phyloP scores from a whole-genome alignment of 2,113 vertebrate species.

The Cercocebus atys region DNA sequence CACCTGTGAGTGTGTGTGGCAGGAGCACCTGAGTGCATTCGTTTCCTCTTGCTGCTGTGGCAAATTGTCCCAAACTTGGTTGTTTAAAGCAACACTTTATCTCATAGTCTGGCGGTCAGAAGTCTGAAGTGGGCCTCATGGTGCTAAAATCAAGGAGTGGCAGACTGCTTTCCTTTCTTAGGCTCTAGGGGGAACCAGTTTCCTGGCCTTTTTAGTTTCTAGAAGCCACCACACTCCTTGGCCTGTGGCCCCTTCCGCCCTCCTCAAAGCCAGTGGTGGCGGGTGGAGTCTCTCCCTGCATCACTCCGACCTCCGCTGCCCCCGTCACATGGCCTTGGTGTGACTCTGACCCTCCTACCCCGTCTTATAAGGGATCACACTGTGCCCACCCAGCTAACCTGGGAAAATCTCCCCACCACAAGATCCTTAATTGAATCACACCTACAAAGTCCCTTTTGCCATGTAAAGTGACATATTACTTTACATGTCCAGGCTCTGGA shows the following conservation, averaged over 20 bases:
- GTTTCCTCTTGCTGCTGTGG: neutral
- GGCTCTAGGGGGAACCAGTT: neutral
- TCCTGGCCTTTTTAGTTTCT: too few relatives aligned
- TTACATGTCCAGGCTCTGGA: too few relatives aligned
- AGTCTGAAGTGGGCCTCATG: neutral
- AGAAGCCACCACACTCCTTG: too few relatives aligned
- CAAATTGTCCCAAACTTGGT: neutral
- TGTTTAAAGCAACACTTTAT: neutral
- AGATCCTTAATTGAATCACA: neutral
- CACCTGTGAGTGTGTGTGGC: neutral
- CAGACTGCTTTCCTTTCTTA: neutral
- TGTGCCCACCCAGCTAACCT: fast-evolving
- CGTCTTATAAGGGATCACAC: fast-evolving
- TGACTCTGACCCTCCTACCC: neutral
- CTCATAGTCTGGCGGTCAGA: neutral
- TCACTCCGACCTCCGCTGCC: fast-evolving
- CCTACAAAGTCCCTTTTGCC: too few relatives aligned
- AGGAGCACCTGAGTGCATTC: fast-evolving
- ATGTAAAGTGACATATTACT: too few relatives aligned
- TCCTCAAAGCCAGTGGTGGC: neutral
- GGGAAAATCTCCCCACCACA: fast-evolving
- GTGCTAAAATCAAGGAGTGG: neutral
- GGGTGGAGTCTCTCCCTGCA: neutral
- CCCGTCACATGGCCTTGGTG: fast-evolving
- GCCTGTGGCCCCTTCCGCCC: too few relatives aligned